Evolutionary conservation across 1,140 invertebrate species (phyloP).

Genomic region (Agrilus planipennis): DNA sequence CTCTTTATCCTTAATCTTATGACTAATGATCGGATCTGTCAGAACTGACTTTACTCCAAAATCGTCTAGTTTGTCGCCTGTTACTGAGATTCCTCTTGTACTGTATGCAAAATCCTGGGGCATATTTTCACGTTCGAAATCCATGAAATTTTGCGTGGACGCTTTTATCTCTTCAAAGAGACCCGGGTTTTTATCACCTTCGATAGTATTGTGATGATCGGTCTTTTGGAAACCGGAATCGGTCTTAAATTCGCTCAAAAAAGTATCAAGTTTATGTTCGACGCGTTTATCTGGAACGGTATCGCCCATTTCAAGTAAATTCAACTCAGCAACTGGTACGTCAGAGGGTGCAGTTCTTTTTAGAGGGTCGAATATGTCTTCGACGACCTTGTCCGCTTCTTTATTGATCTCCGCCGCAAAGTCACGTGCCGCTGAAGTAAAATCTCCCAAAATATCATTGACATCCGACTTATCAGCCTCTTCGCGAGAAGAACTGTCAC

Average conservation of each 20-base stretch:
- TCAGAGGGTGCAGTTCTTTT: not conserved
- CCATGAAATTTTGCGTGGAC: slow-evolving; percentile 39
- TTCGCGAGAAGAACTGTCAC: slow-evolving; percentile 29
- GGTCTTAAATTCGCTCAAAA: slow-evolving; percentile 18
- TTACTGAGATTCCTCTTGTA: too few relatives aligned
- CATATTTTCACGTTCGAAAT: slow-evolving; percentile 32
- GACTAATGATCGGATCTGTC: too few relatives aligned
- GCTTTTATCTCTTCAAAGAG: slow-evolving; percentile 26
- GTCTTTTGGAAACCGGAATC: slow-evolving; percentile 22
- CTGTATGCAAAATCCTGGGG: too few relatives aligned
- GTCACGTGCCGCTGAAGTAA: slow-evolving; percentile 15
- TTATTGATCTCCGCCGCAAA: slow-evolving; percentile 20
- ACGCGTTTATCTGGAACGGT: slow-evolving; percentile 20
- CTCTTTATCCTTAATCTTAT: too few relatives aligned
- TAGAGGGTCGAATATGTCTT: slow-evolving; percentile 15
- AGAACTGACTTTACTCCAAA: too few relatives aligned
- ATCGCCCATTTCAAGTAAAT: slow-evolving; percentile 21
- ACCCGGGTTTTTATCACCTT: slow-evolving; percentile 13
- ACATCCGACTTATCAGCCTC: slow-evolving; percentile 13
- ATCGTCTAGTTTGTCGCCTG: too few relatives aligned
- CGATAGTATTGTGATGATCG: slow-evolving; percentile 12
- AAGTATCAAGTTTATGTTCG: slow-evolving; percentile 23
- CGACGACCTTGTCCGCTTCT: slow-evolving; percentile 13
- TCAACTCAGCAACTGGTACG: slow-evolving; percentile 12
- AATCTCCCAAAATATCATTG: slow-evolving; percentile 15